Percentiles rank a stretch among this genome's conserved stretches.
Conservation (phyloP, 2,888 invertebrate species). For the Electrophaes corylata region DNA sequence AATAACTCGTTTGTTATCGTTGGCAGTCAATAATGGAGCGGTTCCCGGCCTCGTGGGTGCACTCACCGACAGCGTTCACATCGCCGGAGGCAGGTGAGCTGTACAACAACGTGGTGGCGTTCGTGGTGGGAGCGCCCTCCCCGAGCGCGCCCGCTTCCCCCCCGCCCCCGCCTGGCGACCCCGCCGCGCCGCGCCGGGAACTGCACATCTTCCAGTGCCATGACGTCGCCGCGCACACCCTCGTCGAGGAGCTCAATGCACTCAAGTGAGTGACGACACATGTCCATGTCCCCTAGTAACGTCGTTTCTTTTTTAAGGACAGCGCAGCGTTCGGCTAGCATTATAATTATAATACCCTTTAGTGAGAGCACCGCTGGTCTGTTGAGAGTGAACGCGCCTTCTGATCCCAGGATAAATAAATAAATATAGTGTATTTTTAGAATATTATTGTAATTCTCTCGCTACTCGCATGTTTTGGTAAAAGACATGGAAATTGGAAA, state of each 20-base stretch:
- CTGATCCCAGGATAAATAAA: too few relatives aligned
- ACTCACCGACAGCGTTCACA: slow-evolving; percentile 98
- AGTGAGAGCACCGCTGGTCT: too few relatives aligned
- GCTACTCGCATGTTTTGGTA: too few relatives aligned
- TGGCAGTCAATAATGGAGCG: slow-evolving; percentile 96
- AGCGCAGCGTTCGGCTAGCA: too few relatives aligned
- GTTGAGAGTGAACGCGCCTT: too few relatives aligned
- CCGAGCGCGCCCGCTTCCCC: slow-evolving; percentile 57
- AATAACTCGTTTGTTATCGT: not conserved
- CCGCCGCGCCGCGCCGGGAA: slow-evolving; percentile 86
- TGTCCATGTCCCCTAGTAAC: too few relatives aligned
- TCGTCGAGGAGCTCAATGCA: slow-evolving; percentile 91
- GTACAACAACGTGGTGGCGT: slow-evolving; percentile 99
- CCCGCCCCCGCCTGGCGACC: slow-evolving; percentile 34
- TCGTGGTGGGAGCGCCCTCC: slow-evolving; percentile 90
- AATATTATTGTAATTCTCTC: too few relatives aligned
- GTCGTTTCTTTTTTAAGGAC: too few relatives aligned
- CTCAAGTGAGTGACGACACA: slow-evolving; percentile 79
- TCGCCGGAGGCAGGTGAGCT: slow-evolving; percentile 98
- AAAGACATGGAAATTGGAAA: too few relatives aligned
- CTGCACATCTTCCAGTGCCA: slow-evolving; percentile 98
- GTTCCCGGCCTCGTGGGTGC: slow-evolving; percentile 96
- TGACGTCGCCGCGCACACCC: slow-evolving; percentile 89
- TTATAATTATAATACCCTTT: too few relatives aligned
- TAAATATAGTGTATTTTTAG: too few relatives aligned